Percentiles rank a stretch among this genome's conserved stretches.
phyloP scores from a whole-genome alignment of 2,888 invertebrate genomes.

The Athetis lepigone region DNA sequence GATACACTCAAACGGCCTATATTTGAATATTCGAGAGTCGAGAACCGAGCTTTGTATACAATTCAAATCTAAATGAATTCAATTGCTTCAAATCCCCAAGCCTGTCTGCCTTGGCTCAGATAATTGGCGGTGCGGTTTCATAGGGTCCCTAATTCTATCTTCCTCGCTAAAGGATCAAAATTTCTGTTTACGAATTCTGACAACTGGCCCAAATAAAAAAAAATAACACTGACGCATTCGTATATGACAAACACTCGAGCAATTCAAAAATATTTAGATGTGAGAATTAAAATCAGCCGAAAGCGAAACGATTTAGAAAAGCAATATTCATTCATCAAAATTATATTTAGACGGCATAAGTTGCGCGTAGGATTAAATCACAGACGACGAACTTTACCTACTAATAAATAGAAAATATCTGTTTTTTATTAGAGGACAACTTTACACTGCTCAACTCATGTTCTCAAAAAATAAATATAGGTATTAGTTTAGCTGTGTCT shows the following conservation, averaged over 20 bases:
- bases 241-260: conserved; percentile 25
- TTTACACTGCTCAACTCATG: background rate
- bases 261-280: conserved; percentile 16
- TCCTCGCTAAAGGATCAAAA: background rate
- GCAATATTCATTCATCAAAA: conserved; percentile 44
- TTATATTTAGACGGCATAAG: conserved; percentile 34
- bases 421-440: conserved; percentile 1
- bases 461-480: conserved; percentile 26
- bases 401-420: conserved; percentile 34
- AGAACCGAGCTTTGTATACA: too few relatives aligned
- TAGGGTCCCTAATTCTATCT: background rate
- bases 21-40: too few relatives aligned
- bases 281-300: conserved; percentile 32
- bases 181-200: background rate
- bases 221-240: conserved; percentile 18
- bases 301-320: conserved; percentile 34
- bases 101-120: background rate
- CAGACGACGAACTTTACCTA: conserved; percentile 21
- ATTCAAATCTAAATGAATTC: background rate
- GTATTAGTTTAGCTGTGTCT: conserved; percentile 6
- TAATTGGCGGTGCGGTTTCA: background rate
- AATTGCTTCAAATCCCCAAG: background rate
- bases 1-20: too few relatives aligned
- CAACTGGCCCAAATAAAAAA: conserved; percentile 13
- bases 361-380: conserved; percentile 34